Evolutionary conservation across 2,113 vertebrate species (phyloP), one percentile per base, ranked within the genome.

Genomic region (Hoplias malabaricus): DNA sequence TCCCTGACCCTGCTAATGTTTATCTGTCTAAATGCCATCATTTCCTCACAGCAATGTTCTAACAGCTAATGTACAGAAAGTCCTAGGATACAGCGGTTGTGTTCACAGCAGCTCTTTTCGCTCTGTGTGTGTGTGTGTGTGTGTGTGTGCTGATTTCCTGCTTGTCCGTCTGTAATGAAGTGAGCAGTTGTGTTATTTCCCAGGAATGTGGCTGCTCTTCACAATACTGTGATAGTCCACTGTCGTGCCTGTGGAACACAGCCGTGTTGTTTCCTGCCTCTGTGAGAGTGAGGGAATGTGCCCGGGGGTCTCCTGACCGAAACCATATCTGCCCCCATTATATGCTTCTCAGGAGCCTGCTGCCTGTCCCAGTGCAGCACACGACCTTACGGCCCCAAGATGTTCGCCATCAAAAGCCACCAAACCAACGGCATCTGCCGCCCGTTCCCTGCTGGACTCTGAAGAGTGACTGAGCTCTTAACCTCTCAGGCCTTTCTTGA

Each of bases 161-260:
- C 25, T 61, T 62, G 27, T 23, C 43, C 72, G 77, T 79, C 42
- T 69, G 25, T 59, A 50, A 69, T 74, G 76, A 79, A 75, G 46
- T 66, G 70, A 77, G 16, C 65, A 69, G 46, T 77, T 77, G 65
- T 75, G 70, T 56, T 70, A 61, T 82, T 67, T 23, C 19, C 54
- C 62, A 65, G 70, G 75, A 63, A 48, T 34, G 29, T 34, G 3
- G 46, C 43, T 23, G 40, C 48, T 31, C 42, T 40, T 61, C 53
- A 75, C 77, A 72, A 65, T 59, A 29, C 59, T 23, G 34, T 50
- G n/a, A 68, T 65, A 69, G 69, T 73, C 73, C 36, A 3, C 43
- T 19, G 16, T 23, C 54, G 38, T 48, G 71, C 50, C 29, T 68
- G 33, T 42, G 46, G 53, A 75, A 80, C 78, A 75, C 71, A 75